These are phyloP conservation scores for Aphelinus certus DNA, from an alignment of 1,140 invertebrate species.

Conservation along the genomic window DNA sequence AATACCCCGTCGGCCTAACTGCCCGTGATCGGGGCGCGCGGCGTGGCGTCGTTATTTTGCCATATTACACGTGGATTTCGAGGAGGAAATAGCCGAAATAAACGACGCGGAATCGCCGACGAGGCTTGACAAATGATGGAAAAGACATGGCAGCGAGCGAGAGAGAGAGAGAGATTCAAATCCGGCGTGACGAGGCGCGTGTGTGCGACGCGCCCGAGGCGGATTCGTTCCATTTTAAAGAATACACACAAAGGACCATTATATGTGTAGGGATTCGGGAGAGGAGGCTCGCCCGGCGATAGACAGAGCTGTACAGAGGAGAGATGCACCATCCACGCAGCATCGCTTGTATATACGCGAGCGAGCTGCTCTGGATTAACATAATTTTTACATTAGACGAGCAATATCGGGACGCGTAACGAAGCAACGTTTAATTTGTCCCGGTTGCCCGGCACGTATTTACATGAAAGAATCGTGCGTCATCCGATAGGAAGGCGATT, in stretches of 20 bases:
- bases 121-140: slow-evolving; percentile 18
- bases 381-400: slow-evolving; percentile 36
- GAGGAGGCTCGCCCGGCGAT: not conserved
- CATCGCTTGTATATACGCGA: not conserved
- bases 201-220: not conserved
- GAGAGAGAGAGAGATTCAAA: not conserved
- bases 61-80: slow-evolving; percentile 1
- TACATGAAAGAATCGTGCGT: slow-evolving; percentile 45
- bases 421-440: slow-evolving; percentile 37
- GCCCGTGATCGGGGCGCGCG: not conserved
- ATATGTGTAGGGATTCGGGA: not conserved
- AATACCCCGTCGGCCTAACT: not conserved
- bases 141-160: not conserved
- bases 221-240: slow-evolving; percentile 1
- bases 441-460: slow-evolving; percentile 35
- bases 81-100: slow-evolving; percentile 12
- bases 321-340: too few relatives aligned
- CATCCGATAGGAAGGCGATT: slow-evolving; percentile 25
- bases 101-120: not conserved
- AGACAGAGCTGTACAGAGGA: too few relatives aligned
- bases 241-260: slow-evolving; percentile 18
- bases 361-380: slow-evolving; percentile 17
- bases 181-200: not conserved
- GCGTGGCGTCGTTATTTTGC: not conserved
- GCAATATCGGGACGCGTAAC: slow-evolving; percentile 10